Percentiles rank a stretch among this genome's conserved stretches.
These are phyloP conservation scores for Gallinago stenura DNA, from an alignment of 2,797 vertebrate genomes.

Conservation along the genomic window DNA sequence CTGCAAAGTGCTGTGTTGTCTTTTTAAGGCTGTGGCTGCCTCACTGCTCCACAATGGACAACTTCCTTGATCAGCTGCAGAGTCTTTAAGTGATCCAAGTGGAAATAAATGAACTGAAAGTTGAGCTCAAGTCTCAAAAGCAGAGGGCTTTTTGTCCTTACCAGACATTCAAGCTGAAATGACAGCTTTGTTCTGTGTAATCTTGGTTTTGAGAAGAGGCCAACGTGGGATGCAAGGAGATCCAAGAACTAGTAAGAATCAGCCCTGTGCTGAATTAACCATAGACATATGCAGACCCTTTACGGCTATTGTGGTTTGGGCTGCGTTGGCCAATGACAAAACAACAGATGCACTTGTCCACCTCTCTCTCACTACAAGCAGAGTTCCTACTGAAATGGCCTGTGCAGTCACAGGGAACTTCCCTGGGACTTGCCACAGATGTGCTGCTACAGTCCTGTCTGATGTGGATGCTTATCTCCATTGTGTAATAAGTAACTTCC, in stretches of 20 bases:
- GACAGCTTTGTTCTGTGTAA: background rate
- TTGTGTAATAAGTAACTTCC: background rate
- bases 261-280: background rate
- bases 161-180: background rate
- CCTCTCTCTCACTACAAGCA: no score
- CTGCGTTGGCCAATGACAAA: no score
- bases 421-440: background rate
- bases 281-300: background rate
- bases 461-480: background rate
- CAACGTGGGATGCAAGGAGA: background rate
- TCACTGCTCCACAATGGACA: background rate
- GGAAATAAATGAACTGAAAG: background rate
- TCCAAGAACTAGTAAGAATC: background rate
- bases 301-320: no score
- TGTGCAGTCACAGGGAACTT: background rate
- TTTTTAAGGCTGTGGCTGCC: background rate
- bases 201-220: background rate
- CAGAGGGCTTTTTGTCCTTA: background rate
- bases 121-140: background rate
- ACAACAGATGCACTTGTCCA: no score
- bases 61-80: background rate
- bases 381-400: background rate
- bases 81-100: background rate
- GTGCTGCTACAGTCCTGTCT: background rate
- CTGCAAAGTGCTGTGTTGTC: background rate